phyloP scores from a whole-genome alignment of 2,113 vertebrate species.

The Camelus dromedarius region DNA sequence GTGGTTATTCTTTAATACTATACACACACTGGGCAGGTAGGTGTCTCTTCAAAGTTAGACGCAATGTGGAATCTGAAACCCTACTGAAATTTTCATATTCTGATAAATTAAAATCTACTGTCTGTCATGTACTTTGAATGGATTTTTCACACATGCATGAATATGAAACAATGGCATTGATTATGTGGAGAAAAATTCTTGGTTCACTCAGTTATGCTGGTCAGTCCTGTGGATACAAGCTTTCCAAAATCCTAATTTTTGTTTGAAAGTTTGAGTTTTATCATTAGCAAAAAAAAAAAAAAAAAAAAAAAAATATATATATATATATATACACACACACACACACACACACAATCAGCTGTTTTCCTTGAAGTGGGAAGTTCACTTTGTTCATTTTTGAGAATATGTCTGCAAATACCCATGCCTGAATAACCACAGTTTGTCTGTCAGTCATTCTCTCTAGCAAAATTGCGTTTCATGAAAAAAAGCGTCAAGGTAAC shows the following conservation, averaged over 20 bases:
- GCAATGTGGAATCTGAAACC: not conserved
- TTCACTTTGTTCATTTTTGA: not conserved
- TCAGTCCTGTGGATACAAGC: not conserved
- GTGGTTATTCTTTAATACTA: not conserved
- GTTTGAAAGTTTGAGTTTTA: not conserved
- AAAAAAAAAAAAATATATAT: too few relatives aligned
- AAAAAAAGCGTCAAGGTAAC: not conserved
- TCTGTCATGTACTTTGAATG: not conserved
- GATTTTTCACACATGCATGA: not conserved
- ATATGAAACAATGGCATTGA: not conserved
- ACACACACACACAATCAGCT: not conserved
- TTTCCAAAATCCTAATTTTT: not conserved
- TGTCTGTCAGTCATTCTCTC: not conserved
- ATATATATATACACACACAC: too few relatives aligned
- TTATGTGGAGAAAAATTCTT: not conserved
- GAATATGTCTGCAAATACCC: not conserved
- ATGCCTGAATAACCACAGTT: not conserved
- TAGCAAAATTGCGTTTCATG: not conserved
- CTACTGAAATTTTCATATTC: not conserved
- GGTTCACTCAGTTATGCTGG: not conserved
- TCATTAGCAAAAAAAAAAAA: not conserved
- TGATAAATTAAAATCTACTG: not conserved
- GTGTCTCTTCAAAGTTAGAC: not conserved
- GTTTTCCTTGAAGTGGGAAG: not conserved
- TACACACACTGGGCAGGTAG: not conserved